Evolutionary conservation across 23 tunicate species (phyloP), one percentile per base, ranked within the genome.

Genomic region (Trididemnum nubilum): DNA sequence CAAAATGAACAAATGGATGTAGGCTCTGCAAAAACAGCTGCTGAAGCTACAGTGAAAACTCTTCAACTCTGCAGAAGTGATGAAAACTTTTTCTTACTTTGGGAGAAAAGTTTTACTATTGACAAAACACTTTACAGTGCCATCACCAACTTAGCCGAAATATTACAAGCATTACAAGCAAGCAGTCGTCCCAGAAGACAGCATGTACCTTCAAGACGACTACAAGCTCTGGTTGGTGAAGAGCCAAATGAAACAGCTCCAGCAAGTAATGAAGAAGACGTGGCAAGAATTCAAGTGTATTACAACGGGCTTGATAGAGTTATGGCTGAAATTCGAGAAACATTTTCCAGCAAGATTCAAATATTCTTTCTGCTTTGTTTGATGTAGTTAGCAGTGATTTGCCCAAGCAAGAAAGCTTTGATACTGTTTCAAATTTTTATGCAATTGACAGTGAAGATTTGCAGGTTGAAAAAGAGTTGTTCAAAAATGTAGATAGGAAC

Each of bases 391-490:
- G 19, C 37, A 69, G 26, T 9, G 22, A 69, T 12, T 15, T 7
- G 27, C 38, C 74, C 19, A 33, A 33, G 26, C 27, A 69, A 69
- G 74, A 69, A 69, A 69, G 74, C n/a, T 69, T 5, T 69, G 39
- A 69, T 33, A 69, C 32, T 32, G 39, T 69, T 33, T 31, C 74
- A 33, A 33, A 69, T 5, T 69, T 69, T 33, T 69, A 69, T 69
- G 37, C 22, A 32, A 32, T 69, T 12, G 74, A 69, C 26, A 33
- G 39, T 12, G 39, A 21, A 7, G 26, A 15, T 33, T 69, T 69
- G 39, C n/a, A 69, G 32, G 74, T 25, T 69, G 74, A 69, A 69
- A 69, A 69, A 69, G 38, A 33, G 19, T 15, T 69, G n/a, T 69
- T 32, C 26, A 21, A 69, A 30, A 69, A 69, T 69, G 27, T 69